These are phyloP conservation scores for Cryptoleucopteryx plumbea DNA, from an alignment of 2,113 vertebrate genomes.

Conservation along the genomic window DNA sequence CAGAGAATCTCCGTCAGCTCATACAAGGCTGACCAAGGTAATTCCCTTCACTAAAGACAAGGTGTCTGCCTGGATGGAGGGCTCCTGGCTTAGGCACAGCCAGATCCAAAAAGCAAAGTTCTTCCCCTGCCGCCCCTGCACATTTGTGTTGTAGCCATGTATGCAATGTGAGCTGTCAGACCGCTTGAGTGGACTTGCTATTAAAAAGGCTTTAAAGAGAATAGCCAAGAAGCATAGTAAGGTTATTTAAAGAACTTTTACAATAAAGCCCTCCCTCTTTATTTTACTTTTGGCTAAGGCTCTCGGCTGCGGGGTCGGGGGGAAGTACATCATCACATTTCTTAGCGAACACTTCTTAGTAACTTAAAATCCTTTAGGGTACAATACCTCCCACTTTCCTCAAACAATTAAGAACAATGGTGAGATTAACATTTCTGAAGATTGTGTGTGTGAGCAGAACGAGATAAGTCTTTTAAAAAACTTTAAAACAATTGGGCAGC, in stretches of 20 bases:
- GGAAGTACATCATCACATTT: constrained; percentile 28
- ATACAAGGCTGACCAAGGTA: background rate
- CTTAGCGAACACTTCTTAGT: constrained; percentile 17
- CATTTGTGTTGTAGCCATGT: background rate
- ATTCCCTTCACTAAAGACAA: background rate
- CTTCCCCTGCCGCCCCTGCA: background rate
- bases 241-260: constrained; percentile 59
- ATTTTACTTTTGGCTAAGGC: constrained; percentile 27
- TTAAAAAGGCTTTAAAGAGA: constrained; percentile 39
- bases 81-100: background rate
- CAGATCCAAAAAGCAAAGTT: background rate
- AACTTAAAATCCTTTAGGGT: constrained; percentile 66
- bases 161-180: background rate
- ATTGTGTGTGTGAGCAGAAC: background rate
- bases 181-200: background rate
- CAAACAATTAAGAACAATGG: constrained; percentile 56
- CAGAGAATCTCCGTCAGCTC: background rate
- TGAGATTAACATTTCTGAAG: constrained; percentile 59
- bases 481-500: constrained; percentile 38
- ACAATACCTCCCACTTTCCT: constrained; percentile 29
- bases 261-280: constrained; percentile 10
- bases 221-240: constrained; percentile 43
- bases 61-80: background rate
- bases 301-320: background rate
- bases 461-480: constrained; percentile 59